phyloP scores from a whole-genome alignment of 2,113 vertebrate genomes.

The Struthio camelus region DNA sequence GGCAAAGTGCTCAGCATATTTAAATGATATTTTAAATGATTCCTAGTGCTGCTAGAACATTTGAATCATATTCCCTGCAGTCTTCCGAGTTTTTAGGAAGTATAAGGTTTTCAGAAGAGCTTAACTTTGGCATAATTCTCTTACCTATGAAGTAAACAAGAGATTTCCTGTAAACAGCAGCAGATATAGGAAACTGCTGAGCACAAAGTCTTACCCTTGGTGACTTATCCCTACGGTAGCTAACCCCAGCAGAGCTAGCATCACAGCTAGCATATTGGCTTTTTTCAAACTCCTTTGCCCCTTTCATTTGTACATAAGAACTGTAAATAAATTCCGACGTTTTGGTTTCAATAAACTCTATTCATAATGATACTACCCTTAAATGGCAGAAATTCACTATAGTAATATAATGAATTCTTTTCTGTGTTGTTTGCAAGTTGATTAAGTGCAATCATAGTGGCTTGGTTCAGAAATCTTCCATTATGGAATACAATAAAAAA shows the following conservation, averaged over 20 bases:
- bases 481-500: conserved; percentile 65
- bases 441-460: conserved; percentile 57
- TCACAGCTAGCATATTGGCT: neutral
- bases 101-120: neutral
- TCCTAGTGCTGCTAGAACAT: neutral
- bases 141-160: neutral
- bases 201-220: neutral
- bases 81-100: neutral
- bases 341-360: conserved; percentile 43
- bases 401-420: conserved; percentile 54
- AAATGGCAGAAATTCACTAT: conserved; percentile 25
- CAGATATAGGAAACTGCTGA: neutral
- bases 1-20: neutral
- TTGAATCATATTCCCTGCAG: neutral
- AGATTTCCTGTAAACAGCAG: neutral
- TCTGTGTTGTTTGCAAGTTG: conserved; percentile 31
- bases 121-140: neutral
- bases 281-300: neutral
- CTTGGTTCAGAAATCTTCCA: conserved; percentile 51
- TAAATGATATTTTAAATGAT: neutral
- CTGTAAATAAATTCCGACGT: conserved; percentile 41
- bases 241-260: neutral
- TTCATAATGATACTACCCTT: conserved; percentile 47
- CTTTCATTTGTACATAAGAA: conserved; percentile 4
- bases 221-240: neutral